Conservation (phyloP, 2,113 vertebrate genomes). For the Siphamia tubifer region DNA sequence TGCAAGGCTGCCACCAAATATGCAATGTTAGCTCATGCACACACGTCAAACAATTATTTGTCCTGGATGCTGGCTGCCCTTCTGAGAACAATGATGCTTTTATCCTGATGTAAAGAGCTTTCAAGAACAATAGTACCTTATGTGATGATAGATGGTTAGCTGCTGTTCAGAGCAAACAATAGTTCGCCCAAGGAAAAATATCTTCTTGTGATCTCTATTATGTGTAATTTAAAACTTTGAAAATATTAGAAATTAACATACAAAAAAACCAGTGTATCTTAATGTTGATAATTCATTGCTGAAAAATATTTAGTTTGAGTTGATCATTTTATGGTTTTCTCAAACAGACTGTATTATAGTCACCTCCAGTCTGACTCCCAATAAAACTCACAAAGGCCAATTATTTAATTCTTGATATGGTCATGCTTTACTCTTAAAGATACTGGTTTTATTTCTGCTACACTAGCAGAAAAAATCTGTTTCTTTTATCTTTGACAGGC, state of each 20-base stretch:
- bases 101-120: slow-evolving; percentile 9
- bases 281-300: no score
- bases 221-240: no score
- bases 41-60: background rate
- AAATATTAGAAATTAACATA: no score
- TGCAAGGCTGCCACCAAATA: no score
- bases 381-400: slow-evolving; percentile 7
- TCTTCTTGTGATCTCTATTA: no score
- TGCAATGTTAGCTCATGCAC: no score
- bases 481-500: slow-evolving; percentile 5
- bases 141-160: background rate
- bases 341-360: no score
- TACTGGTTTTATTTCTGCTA: slow-evolving; percentile 13
- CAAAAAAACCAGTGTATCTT: no score
- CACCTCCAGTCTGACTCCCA: background rate
- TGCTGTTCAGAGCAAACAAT: background rate
- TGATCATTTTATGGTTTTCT: no score
- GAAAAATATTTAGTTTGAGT: no score
- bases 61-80: slow-evolving; percentile 6
- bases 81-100: slow-evolving; percentile 5
- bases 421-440: background rate
- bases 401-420: slow-evolving; percentile 5
- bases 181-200: background rate
- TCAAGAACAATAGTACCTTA: slow-evolving; percentile 10
- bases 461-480: background rate